These are phyloP conservation scores for Smutsia temminckii DNA, from an alignment of 2,797 vertebrate species.

Conservation along the genomic window DNA sequence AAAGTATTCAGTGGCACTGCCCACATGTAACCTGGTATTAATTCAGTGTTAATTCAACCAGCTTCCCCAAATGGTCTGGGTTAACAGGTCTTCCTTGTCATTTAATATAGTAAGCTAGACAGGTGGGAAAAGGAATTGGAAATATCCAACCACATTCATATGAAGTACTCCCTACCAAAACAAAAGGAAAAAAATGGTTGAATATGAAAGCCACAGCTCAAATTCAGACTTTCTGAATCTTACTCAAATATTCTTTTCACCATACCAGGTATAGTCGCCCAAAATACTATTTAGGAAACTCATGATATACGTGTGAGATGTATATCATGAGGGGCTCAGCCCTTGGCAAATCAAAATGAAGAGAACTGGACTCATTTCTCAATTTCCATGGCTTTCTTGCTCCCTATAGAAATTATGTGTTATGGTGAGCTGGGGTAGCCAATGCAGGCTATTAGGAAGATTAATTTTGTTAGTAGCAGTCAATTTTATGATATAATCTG, in stretches of 20 bases:
- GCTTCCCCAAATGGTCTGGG: background rate
- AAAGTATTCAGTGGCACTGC: background rate
- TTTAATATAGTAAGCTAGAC: background rate
- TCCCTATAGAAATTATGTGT: background rate
- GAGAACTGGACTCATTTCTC: background rate
- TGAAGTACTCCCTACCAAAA: rapidly evolving
- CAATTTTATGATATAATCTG: background rate
- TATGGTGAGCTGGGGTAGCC: background rate
- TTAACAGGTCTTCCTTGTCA: background rate
- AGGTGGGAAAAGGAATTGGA: background rate
- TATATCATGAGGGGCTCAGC: background rate
- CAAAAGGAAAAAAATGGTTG: background rate
- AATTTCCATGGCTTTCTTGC: background rate
- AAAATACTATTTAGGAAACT: background rate
- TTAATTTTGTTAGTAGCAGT: background rate
- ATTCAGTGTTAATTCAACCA: background rate
- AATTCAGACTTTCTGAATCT: background rate
- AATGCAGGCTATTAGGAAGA: background rate
- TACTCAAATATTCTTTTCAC: background rate
- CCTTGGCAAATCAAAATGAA: background rate
- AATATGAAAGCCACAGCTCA: background rate
- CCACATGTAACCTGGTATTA: background rate
- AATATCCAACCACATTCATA: background rate
- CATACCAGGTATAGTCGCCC: background rate
- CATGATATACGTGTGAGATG: background rate